Percentiles rank a stretch among this genome's conserved stretches.
These are phyloP conservation scores for Tridacna gigas DNA, from an alignment of 2,888 invertebrate genomes.

Conservation along the genomic window DNA sequence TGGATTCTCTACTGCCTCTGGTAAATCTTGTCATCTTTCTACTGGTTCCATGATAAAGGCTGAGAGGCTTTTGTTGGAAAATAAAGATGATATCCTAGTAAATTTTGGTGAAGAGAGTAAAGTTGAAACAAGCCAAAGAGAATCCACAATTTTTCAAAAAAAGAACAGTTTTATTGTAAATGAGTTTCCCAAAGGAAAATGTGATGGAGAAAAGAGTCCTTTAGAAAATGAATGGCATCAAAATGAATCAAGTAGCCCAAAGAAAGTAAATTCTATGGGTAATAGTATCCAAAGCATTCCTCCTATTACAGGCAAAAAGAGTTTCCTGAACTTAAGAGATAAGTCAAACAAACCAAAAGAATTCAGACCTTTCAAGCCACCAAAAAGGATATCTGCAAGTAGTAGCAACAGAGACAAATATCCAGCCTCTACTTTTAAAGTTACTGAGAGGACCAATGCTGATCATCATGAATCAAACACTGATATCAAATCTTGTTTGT, in stretches of 20 bases:
- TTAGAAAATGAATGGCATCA: not conserved
- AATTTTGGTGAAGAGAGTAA: not conserved
- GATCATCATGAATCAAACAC: conserved; percentile 30
- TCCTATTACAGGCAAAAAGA: not conserved
- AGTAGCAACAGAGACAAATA: not conserved
- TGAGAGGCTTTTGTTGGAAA: conserved; percentile 31
- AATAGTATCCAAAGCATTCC: not conserved
- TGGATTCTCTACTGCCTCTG: conserved; percentile 48
- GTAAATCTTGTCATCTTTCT: conserved; percentile 27
- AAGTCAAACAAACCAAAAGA: conserved; percentile 71
- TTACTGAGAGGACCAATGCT: not conserved
- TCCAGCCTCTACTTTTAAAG: not conserved
- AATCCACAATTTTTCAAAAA: not conserved
- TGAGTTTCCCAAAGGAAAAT: not conserved
- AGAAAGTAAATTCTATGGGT: not conserved
- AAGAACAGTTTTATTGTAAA: not conserved
- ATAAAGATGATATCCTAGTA: not conserved
- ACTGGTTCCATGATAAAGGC: conserved; percentile 36
- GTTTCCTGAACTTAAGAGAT: not conserved
- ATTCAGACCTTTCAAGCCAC: conserved; percentile 75
- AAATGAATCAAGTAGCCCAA: not conserved
- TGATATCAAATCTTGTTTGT: not conserved
- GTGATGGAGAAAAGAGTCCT: not conserved
- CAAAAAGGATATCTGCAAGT: conserved; percentile 45
- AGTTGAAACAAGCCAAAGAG: not conserved